A percentile compares a stretch with the other conserved stretches of the same genome.
Evolutionary conservation across 2,888 invertebrate species (phyloP).

Genomic region (Drosophila pseudotalamancana): DNA sequence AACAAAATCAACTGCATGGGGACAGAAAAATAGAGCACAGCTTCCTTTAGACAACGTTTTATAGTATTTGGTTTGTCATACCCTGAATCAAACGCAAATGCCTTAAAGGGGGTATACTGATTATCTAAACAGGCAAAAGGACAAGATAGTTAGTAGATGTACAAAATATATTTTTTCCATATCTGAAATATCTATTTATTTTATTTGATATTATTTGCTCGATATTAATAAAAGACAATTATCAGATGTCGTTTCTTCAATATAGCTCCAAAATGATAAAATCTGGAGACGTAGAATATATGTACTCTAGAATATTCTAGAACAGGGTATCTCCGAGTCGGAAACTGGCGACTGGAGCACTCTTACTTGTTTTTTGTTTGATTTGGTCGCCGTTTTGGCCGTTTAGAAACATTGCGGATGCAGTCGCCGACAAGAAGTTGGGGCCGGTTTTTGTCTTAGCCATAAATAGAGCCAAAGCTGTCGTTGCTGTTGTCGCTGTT

Average conservation of each 20-base stretch:
- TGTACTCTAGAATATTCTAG: no score
- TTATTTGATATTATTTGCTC: no score
- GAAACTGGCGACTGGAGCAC: background rate
- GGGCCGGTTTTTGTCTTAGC: conserved; percentile 71
- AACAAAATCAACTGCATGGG: conserved; percentile 13
- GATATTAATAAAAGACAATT: no score
- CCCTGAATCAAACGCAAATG: background rate
- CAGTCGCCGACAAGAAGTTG: conserved; percentile 69
- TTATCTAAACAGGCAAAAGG: no score
- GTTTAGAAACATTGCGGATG: conserved; percentile 75
- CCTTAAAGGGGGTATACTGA: background rate
- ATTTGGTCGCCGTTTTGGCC: conserved; percentile 44
- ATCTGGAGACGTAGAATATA: no score
- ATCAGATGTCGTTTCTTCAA: no score
- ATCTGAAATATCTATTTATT: no score
- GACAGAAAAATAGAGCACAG: conserved; percentile 52
- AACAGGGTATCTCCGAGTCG: background rate
- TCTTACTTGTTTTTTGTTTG: conserved; percentile 25
- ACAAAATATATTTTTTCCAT: no score
- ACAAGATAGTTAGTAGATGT: no score
- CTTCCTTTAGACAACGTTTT: conserved; percentile 63
- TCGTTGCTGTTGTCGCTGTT: conserved; percentile 22
- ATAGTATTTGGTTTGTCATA: conserved; percentile 33
- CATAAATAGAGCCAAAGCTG: conserved; percentile 67
- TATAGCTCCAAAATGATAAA: no score